Conservation (phyloP, 2,797 vertebrate genomes). For the Betta splendens region DNA sequence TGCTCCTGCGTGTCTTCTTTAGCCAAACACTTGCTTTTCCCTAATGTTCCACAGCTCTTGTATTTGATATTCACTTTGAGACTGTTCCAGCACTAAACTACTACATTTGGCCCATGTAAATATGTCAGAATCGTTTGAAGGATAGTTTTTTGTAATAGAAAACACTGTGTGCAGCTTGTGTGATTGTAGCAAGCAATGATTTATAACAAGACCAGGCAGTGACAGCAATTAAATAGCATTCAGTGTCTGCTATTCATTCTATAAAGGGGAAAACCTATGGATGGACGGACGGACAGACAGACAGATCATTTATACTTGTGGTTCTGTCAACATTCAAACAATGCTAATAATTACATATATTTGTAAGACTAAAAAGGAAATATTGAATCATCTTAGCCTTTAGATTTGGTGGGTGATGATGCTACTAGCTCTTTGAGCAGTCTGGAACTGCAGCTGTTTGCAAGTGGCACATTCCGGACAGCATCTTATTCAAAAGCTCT, state of each 20-base stretch:
- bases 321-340: no score
- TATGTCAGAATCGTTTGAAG: slow-evolving; percentile 35
- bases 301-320: no score
- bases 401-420: neutral
- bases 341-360: no score
- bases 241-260: slow-evolving; percentile 23
- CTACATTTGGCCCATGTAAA: slow-evolving; percentile 38
- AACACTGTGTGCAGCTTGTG: slow-evolving; percentile 24
- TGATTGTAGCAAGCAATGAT: slow-evolving; percentile 13
- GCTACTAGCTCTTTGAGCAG: neutral
- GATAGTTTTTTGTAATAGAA: slow-evolving; percentile 10
- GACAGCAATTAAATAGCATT: slow-evolving; percentile 24
- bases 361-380: no score
- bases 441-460: neutral
- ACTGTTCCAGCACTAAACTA: slow-evolving; percentile 14
- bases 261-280: slow-evolving; percentile 31
- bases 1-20: slow-evolving; percentile 24
- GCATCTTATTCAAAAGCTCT: slow-evolving; percentile 15
- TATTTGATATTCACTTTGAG: slow-evolving; percentile 43
- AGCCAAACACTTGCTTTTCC: slow-evolving; percentile 46
- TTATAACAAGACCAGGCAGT: slow-evolving; percentile 20
- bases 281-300: no score
- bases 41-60: slow-evolving; percentile 37
- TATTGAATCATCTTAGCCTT: neutral
- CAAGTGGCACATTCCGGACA: slow-evolving; percentile 2